Evolutionary conservation across 2,797 vertebrate genomes (phyloP), one percentile per base, ranked within the genome.

Genomic region (Oreochromis mossambicus): DNA sequence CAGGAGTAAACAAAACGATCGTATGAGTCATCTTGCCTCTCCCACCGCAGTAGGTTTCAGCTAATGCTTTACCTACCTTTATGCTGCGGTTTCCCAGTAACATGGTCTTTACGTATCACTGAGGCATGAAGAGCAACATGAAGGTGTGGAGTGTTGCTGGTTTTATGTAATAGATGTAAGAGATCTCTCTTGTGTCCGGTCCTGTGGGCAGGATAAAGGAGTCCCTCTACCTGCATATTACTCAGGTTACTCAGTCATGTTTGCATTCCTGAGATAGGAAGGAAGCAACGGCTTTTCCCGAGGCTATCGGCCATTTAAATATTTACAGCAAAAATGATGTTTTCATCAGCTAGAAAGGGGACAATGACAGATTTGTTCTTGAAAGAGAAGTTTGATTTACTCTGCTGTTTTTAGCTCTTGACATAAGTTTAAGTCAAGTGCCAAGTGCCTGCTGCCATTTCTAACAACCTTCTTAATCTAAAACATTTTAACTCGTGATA

Each of bases 261-360:
- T 17, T 76, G 51, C 73, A 91, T 90, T 83, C 86, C 83, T 82
- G n/a, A 76, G 81, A 83, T 46, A 66, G 83, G 66, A 21, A 55
- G 52, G 66, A 36, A 83, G 76, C 38, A 78, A 77, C 77, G 36
- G 78, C 32, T 82, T 38, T 21, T 36, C 56, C 9, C 0, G 1
- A 83, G 12, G 34, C 77, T 17, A 2, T 76, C 38, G 15, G 80
- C 81, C 15, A 81, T 29, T 58, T 34, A 48, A 17, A 15, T 73
- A 15, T 17, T 55, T 82, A 79, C 17, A 13, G 29, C 14, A 24
- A 46, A 82, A 77, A 17, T 75, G 3, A 4, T 19, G 24, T 73
- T 73, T 73, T 73, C 41, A 48, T 17, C n/a, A 9, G 43, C 32
- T 34, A 29, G 48, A 9, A 50, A 0, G 4, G 19, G 0, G 2